A percentile compares a stretch with the other conserved stretches of the same genome.
These are phyloP conservation scores for Spicauda simplicius DNA, from an alignment of 2,888 invertebrate genomes.

Conservation along the genomic window DNA sequence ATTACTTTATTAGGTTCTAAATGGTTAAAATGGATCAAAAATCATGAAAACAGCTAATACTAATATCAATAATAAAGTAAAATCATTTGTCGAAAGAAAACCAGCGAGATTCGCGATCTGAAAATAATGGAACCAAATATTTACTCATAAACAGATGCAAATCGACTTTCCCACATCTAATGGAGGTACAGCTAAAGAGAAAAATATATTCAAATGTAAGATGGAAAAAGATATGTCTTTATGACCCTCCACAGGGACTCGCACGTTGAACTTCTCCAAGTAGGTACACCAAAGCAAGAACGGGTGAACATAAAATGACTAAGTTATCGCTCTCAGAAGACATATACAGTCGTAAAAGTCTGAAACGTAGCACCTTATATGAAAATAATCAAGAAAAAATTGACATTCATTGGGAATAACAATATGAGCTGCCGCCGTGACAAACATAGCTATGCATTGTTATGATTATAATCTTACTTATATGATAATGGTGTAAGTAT, in stretches of 20 bases:
- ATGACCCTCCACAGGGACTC: constrained; percentile 72
- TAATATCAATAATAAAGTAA: no score
- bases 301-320: constrained; percentile 82
- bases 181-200: constrained; percentile 52
- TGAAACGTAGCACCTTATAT: constrained; percentile 73
- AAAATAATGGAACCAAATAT: constrained; percentile 1
- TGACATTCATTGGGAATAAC: constrained; percentile 54
- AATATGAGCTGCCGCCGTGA: no score
- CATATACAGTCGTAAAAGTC: constrained; percentile 79
- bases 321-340: constrained; percentile 82
- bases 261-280: constrained; percentile 72
- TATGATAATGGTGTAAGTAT: no score
- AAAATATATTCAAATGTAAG: constrained; percentile 71
- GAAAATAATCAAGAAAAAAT: constrained; percentile 79
- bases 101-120: not conserved
- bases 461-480: no score
- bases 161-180: constrained; percentile 42
- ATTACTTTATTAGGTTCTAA: no score
- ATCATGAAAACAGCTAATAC: no score
- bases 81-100: no score
- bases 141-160: constrained; percentile 45
- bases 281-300: constrained; percentile 70
- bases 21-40: no score
- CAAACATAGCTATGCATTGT: no score
- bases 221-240: constrained; percentile 76